Percentiles rank a stretch among this genome's conserved stretches.
These are phyloP conservation scores for Bubo bubo DNA, from an alignment of 2,113 vertebrate genomes.

Conservation along the genomic window DNA sequence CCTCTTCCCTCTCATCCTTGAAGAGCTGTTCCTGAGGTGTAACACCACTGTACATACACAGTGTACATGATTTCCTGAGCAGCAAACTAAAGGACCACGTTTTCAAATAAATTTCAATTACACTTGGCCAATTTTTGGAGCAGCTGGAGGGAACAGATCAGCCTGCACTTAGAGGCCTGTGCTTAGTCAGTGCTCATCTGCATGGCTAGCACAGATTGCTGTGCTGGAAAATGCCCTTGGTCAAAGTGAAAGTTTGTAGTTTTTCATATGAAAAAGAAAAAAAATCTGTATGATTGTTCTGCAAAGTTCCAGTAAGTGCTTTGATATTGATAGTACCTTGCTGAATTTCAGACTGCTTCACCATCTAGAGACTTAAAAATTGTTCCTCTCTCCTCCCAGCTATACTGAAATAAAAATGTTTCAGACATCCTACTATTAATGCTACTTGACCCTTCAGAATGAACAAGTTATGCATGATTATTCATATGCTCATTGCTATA, in stretches of 20 bases:
- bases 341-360: neutral
- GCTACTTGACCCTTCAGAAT: neutral
- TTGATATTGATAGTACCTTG: neutral
- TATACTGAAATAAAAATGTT: neutral
- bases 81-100: neutral
- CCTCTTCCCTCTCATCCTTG: neutral
- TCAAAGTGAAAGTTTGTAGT: neutral
- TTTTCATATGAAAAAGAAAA: neutral
- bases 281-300: neutral
- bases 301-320: neutral
- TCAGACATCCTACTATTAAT: neutral
- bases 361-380: neutral
- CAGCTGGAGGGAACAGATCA: neutral
- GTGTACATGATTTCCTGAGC: accelerated
- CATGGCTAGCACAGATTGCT: accelerated
- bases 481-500: neutral
- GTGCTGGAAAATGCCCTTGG: neutral
- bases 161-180: neutral
- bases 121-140: neutral
- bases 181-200: neutral
- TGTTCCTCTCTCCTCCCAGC: neutral
- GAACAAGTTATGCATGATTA: accelerated
- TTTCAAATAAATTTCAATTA: neutral
- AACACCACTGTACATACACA: accelerated
- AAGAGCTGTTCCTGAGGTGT: neutral